A percentile compares a stretch with the other conserved stretches of the same genome.
phyloP scores from a whole-genome alignment of 2,113 vertebrate genomes.

The Antigone vipio region DNA sequence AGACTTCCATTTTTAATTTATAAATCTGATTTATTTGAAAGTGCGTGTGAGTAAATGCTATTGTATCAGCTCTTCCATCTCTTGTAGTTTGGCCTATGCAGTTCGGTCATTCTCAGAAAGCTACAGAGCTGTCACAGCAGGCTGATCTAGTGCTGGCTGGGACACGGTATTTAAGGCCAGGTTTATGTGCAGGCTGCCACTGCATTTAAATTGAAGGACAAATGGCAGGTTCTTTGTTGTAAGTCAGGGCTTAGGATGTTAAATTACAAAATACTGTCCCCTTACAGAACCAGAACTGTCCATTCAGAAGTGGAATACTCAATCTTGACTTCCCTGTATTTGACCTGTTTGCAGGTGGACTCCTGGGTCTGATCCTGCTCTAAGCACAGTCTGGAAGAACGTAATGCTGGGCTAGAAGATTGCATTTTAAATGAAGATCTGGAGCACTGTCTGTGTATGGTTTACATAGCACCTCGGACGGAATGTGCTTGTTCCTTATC shows the following conservation, averaged over 20 bases:
- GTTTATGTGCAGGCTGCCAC: neutral
- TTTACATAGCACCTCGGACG: neutral
- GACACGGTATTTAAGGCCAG: neutral
- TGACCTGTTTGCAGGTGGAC: neutral
- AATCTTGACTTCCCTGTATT: neutral
- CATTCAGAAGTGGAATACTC: neutral
- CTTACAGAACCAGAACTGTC: neutral
- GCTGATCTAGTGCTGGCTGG: neutral
- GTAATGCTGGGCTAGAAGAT: neutral
- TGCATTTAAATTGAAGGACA: neutral
- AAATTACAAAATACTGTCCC: neutral
- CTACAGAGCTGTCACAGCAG: neutral
- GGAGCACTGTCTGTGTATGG: neutral
- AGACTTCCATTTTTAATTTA: neutral
- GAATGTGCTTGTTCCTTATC: neutral
- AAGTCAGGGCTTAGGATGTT: neutral
- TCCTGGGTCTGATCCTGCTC: neutral
- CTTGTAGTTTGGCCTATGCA: neutral
- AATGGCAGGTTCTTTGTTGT: neutral
- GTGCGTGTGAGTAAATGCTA: neutral
- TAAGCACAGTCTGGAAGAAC: neutral
- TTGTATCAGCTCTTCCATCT: neutral
- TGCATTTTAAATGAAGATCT: neutral
- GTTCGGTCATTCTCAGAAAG: neutral
- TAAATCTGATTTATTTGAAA: constrained; percentile 1